Evolutionary conservation across 2,113 vertebrate species (phyloP).

Genomic region (Xenotilapia flavipinnis): DNA sequence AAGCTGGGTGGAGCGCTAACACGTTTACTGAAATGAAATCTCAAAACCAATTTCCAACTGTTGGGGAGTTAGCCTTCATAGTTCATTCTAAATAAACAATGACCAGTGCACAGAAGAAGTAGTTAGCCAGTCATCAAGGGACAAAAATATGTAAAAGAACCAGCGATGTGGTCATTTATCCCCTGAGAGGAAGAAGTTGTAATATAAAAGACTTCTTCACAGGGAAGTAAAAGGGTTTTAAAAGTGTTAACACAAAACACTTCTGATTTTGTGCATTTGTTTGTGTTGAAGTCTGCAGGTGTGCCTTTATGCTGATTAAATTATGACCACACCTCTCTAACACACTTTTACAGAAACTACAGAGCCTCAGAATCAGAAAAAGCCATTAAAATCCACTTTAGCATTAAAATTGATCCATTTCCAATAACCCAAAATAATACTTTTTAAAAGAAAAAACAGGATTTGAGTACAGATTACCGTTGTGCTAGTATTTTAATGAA

Average conservation of each 20-base stretch:
- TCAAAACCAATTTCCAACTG: not conserved
- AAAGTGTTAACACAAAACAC: not conserved
- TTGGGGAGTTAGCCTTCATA: not conserved
- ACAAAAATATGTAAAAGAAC: not conserved
- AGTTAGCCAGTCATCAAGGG: not conserved
- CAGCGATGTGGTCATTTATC: not conserved
- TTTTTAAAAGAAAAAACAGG: not conserved
- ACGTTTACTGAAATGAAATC: not conserved
- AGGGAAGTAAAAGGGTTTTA: rapidly evolving
- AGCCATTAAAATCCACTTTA: not conserved
- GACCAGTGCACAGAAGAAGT: not conserved
- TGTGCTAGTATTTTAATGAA: not conserved
- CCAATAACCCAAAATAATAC: not conserved
- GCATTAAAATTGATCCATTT: not conserved
- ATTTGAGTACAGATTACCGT: rapidly evolving
- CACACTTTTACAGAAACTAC: not conserved
- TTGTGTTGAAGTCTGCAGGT: not conserved
- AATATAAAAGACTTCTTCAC: not conserved
- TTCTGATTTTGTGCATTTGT: rapidly evolving
- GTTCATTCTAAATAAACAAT: not conserved
- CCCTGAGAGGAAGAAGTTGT: rapidly evolving
- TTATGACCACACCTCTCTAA: not conserved
- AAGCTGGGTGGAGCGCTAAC: not conserved
- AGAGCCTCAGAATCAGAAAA: not conserved
- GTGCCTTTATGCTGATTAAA: not conserved